Conservation (phyloP, 2,888 invertebrate genomes). For the Drosophila greeni region DNA sequence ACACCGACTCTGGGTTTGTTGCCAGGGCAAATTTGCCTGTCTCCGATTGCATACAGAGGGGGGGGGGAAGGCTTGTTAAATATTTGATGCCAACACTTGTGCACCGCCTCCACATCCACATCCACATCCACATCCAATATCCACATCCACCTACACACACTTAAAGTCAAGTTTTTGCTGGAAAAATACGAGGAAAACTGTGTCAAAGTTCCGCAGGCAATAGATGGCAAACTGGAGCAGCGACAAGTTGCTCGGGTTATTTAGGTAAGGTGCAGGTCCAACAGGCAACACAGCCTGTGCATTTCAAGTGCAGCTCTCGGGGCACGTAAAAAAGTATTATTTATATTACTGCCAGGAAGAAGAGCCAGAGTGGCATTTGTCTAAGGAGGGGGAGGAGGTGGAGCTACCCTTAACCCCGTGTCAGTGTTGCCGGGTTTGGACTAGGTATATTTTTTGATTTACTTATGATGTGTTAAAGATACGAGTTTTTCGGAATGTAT, state of each 20-base stretch:
- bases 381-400: neutral
- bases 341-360: constrained; percentile 46
- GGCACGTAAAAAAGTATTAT: constrained; percentile 50
- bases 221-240: constrained; percentile 40
- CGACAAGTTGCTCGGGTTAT: constrained; percentile 60
- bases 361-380: constrained; percentile 38
- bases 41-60: constrained; percentile 9
- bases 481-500: neutral
- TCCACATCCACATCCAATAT: constrained; percentile 7
- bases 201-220: constrained; percentile 40
- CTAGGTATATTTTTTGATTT: too few relatives aligned
- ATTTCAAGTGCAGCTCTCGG: constrained; percentile 19
- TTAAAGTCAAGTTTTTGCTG: constrained; percentile 36
- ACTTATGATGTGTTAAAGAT: too few relatives aligned
- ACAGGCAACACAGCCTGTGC: constrained; percentile 24
- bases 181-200: constrained; percentile 38
- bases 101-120: constrained; percentile 10
- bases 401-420: neutral
- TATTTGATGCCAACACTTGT: constrained; percentile 52
- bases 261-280: constrained; percentile 52
- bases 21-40: constrained; percentile 5
- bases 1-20: constrained; percentile 11
- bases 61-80: constrained; percentile 39
- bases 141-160: constrained; percentile 12
- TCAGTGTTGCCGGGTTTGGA: neutral